Base-by-base conservation (phyloP, 2,888 invertebrate species). In the Sphaeridia pumilis region DNA sequence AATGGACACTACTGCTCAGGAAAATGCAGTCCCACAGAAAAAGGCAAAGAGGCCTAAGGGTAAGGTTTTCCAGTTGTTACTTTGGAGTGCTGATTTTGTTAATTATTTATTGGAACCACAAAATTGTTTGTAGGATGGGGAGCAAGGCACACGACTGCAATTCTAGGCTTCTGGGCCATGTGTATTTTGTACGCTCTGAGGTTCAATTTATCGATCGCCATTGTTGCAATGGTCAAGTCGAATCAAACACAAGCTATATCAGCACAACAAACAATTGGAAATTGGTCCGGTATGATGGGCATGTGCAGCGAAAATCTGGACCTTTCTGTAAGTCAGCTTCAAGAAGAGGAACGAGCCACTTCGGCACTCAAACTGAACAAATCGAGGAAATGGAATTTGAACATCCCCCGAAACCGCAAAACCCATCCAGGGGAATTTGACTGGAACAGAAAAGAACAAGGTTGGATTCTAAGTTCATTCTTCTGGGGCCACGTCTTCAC, bases 401-500 rank as follows among this genome's bases (percentile, higher is more conserved):
- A 26, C 7, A 1, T 4, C 10, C 22, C 20, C 7, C 21, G 12
- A 12, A 20, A 22, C 7, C 12, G 7, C 10, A 31, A 31, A 31
- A n/a, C n/a, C n/a, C n/a, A n/a, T n/a, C n/a, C n/a, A n/a, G 52
- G 55, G 1, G 56, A 56, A 36, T 56, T 56, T 35, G 46, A 56
- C 31, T 56, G 56, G 56, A 45, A 45, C 10, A 26, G 52, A 35
- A 17, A 44, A 24, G 46, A 56, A 26, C 56, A 56, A 35, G 56
- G 56, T 10, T 38, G 52, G 14, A 48, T 55, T 35, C 26, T 49
- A 21, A 49, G 52, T 2, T 46, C 85, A 0, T 88, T 88, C 70
- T 89, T 85, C 72, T 87, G 85, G 75, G 71, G 71, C 21, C 46
- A 70, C 57, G 65, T 70, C 14, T n/a, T 71, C 24, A 69, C 70